phyloP scores from a whole-genome alignment of 1,140 invertebrate genomes.

The Scaptomyza graminum region DNA sequence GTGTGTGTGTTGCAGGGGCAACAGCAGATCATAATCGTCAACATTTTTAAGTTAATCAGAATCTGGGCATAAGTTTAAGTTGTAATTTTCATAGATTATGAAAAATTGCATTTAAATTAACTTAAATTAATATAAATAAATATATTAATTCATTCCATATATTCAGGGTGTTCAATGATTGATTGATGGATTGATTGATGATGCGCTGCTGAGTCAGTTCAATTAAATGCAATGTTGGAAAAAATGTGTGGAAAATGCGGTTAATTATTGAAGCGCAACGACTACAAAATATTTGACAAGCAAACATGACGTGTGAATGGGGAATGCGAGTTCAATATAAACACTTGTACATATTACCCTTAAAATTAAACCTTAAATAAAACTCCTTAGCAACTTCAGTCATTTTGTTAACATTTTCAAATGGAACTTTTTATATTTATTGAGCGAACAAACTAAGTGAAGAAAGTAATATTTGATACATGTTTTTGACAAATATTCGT shows the following conservation, averaged over 20 bases:
- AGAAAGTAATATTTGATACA: neutral
- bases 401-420: too few relatives aligned
- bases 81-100: too few relatives aligned
- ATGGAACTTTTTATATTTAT: too few relatives aligned
- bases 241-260: neutral
- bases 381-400: too few relatives aligned
- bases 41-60: neutral
- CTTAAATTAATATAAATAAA: too few relatives aligned
- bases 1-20: neutral
- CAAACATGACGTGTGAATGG: too few relatives aligned
- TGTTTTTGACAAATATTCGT: neutral
- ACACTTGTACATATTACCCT: too few relatives aligned
- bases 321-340: too few relatives aligned
- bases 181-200: conserved; percentile 52
- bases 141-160: neutral
- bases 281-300: too few relatives aligned
- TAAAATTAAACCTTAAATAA: too few relatives aligned
- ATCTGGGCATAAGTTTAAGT: too few relatives aligned
- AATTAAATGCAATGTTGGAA: conserved; percentile 50
- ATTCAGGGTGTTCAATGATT: conserved; percentile 17
- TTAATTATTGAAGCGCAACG: neutral
- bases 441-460: too few relatives aligned
- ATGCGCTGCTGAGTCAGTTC: conserved; percentile 46
- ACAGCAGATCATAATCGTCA: neutral
- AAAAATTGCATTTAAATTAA: conserved; percentile 66